Conservation (phyloP, 2,888 invertebrate species). For the Capitulum mitella region DNA sequence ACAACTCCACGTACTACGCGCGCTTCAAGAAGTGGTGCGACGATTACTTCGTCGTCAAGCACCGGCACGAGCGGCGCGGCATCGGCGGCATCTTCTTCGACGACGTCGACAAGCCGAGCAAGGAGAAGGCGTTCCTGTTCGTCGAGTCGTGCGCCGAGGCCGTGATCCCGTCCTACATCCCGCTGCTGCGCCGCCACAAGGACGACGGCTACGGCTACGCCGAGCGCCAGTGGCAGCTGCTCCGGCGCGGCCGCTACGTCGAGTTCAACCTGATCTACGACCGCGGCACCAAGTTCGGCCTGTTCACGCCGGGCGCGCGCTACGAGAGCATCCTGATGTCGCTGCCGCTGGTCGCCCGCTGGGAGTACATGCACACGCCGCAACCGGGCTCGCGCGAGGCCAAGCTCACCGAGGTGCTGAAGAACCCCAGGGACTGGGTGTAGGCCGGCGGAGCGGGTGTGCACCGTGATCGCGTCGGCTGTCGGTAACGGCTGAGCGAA, state of each 20-base stretch:
- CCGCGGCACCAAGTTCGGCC: constrained; percentile 93
- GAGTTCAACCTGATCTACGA: constrained; percentile 98
- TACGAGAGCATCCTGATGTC: constrained; percentile 97
- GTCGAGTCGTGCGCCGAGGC: constrained; percentile 80
- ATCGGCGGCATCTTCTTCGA: constrained; percentile 97
- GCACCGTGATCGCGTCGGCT: no score
- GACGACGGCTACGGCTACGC: constrained; percentile 66
- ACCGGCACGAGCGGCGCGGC: constrained; percentile 66
- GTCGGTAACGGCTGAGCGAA: no score
- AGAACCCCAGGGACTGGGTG: constrained; percentile 81
- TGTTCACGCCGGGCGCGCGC: constrained; percentile 87
- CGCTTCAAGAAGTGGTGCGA: constrained; percentile 96
- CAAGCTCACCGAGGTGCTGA: constrained; percentile 66
- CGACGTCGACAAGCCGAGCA: constrained; percentile 75
- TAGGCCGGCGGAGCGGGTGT: constrained; percentile 30
- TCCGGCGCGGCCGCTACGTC: constrained; percentile 87
- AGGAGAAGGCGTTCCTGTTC: constrained; percentile 67
- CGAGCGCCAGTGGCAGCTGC: constrained; percentile 84
- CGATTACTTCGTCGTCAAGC: constrained; percentile 80
- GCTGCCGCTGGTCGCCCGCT: constrained; percentile 73
- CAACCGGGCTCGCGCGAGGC: constrained; percentile 63
- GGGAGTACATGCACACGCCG: constrained; percentile 90
- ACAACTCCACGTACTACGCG: constrained; percentile 67
- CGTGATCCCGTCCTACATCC: constrained; percentile 89
- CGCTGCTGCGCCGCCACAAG: constrained; percentile 74